Conservation (phyloP, 1,140 invertebrate genomes). For the Oreohelix idahoensis region DNA sequence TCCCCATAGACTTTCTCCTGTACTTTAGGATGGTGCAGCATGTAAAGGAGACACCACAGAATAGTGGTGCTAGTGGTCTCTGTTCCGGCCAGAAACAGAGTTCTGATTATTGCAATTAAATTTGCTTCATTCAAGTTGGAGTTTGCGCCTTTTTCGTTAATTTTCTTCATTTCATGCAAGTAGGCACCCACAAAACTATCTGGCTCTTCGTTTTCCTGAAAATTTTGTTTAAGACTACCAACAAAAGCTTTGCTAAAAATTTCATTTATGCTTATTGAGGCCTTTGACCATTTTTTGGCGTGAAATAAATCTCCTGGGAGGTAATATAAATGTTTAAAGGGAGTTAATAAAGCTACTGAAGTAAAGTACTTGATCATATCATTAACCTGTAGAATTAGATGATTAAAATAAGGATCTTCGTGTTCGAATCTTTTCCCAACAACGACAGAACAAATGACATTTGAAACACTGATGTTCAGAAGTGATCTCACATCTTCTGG, state of each 20-base stretch:
- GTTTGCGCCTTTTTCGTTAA: background rate
- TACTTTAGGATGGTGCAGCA: background rate
- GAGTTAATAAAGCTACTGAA: background rate
- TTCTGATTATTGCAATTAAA: background rate
- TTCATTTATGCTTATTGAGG: background rate
- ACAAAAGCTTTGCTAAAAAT: background rate
- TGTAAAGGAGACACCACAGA: background rate
- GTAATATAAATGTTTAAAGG: background rate
- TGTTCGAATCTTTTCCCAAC: constrained; percentile 5
- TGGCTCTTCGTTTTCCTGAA: background rate
- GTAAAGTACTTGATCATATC: background rate
- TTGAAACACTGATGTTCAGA: background rate
- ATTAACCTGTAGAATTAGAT: background rate
- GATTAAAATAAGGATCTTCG: background rate
- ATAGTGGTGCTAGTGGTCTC: background rate
- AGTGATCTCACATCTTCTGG: background rate
- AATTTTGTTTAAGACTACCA: background rate
- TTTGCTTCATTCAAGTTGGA: background rate
- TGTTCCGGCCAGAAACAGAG: background rate
- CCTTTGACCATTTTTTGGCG: background rate
- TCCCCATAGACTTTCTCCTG: background rate
- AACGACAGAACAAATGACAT: background rate
- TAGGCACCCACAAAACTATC: background rate
- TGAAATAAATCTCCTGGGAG: background rate
- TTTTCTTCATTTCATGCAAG: background rate